Evolutionary conservation across 2,797 vertebrate genomes (phyloP).

Genomic region (Sebastes glaucus): DNA sequence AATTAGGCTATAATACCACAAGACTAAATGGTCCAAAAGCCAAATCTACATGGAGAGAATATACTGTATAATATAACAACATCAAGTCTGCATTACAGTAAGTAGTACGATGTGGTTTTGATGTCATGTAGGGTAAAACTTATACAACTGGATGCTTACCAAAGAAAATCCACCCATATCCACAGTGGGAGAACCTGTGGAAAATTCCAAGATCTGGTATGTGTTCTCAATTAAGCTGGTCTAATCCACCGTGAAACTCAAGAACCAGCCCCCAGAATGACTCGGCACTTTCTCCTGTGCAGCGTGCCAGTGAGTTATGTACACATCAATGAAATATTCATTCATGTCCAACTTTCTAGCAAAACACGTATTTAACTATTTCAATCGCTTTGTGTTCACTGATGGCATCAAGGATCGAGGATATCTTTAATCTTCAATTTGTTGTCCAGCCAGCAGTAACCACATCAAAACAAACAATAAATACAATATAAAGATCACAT

Average conservation of each 20-base stretch:
- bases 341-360: not conserved
- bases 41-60: not conserved
- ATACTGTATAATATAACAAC: not conserved
- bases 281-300: slow-evolving; percentile 51
- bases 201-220: slow-evolving; percentile 59
- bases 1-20: no score
- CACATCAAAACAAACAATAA: not conserved
- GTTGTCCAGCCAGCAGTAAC: not conserved
- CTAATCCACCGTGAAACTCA: slow-evolving; percentile 34
- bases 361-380: not conserved
- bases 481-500: not conserved
- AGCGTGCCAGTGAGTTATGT: not conserved
- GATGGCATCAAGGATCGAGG: not conserved
- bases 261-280: slow-evolving; percentile 44
- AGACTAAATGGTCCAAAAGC: not conserved
- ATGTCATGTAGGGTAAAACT: not conserved
- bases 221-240: slow-evolving; percentile 65
- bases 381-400: not conserved
- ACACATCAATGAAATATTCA: not conserved
- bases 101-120: not conserved
- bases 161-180: slow-evolving; percentile 15
- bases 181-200: slow-evolving; percentile 19
- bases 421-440: not conserved
- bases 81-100: not conserved
- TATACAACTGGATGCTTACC: slow-evolving; percentile 5